phyloP scores from a whole-genome alignment of 2,113 vertebrate species.

The Microcebus griseorufus region DNA sequence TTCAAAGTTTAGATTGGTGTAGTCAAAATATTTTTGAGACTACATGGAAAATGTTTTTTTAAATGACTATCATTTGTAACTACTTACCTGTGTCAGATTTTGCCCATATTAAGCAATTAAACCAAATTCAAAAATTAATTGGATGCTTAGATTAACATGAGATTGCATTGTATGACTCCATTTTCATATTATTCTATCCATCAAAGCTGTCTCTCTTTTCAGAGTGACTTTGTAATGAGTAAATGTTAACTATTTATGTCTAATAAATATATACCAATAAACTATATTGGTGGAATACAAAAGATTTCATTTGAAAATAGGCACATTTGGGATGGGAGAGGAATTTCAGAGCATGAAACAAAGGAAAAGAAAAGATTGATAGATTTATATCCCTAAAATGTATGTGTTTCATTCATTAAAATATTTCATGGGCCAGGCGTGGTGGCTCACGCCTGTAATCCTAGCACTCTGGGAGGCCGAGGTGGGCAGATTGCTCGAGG shows the following conservation, averaged over 20 bases:
- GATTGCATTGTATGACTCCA: background rate
- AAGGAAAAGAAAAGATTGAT: background rate
- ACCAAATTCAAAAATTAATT: conserved; percentile 13
- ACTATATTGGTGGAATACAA: background rate
- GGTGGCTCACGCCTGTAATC: too few relatives aligned
- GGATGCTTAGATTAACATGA: background rate
- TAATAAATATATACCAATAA: background rate
- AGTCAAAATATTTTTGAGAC: conserved; percentile 17
- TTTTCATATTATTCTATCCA: background rate
- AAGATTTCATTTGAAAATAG: conserved; percentile 15
- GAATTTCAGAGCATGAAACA: background rate
- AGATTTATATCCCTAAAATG: background rate
- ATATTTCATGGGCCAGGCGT: background rate
- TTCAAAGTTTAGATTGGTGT: background rate
- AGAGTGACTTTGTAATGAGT: background rate
- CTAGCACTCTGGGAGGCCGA: too few relatives aligned
- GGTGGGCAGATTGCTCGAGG: too few relatives aligned
- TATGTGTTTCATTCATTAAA: background rate
- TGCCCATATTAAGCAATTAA: background rate
- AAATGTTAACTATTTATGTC: background rate
- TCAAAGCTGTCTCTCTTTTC: background rate
- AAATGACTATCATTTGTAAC: background rate
- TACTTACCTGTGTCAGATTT: background rate
- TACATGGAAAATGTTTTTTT: background rate
- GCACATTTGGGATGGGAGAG: background rate